Evolutionary conservation across 37 sponge, comb jelly and placozoan species (phyloP), one percentile per base, ranked within the genome.

Genomic region (Tethya wilhelma): DNA sequence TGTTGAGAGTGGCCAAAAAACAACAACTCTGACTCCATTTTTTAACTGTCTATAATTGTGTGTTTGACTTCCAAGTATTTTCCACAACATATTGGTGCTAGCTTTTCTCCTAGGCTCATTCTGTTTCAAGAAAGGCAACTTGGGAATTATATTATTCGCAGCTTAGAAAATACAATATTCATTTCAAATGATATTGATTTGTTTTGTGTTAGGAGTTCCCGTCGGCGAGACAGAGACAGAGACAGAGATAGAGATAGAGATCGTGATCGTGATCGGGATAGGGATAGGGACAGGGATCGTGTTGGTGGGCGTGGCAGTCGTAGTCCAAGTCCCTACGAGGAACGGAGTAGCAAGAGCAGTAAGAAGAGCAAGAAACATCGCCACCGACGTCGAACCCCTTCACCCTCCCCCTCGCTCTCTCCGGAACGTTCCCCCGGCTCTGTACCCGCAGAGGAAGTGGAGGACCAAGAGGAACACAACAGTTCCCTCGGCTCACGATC

Each of bases 281-380:
- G 67, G 26, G 63, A 62, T 23, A 31, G 67, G 67, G 67, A 67
- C 4, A 31, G 38, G 38, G 30, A 30, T 4, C 7, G 38, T 33
- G n/a, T n/a, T n/a, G n/a, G n/a, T n/a, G n/a, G n/a, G n/a, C 11
- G 63, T n/a, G 28, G 7, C 26, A 72, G 73, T 20, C 73, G 73
- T 9, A 72, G 73, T 26, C 32, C 73, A 45, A 33, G 32, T 8
- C 73, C 73, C 5, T 28, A 28, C 8, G 49, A 1, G 32, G 26
- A 33, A 12, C 20, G 5, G 8, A 30, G 30, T 12, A 8, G 23
- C 23, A 31, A 9, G 7, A n/a, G 25, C 70, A 43, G 20, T n/a
- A 82, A 82, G 65, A 62, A 72, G 38, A 49, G 41, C 43, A 84
- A 84, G 77, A 84, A 84, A 57, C 37, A 77, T 23, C 44, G 55